Evolutionary conservation across 2,888 invertebrate species (phyloP).

Genomic region (Bombylius discolor): DNA sequence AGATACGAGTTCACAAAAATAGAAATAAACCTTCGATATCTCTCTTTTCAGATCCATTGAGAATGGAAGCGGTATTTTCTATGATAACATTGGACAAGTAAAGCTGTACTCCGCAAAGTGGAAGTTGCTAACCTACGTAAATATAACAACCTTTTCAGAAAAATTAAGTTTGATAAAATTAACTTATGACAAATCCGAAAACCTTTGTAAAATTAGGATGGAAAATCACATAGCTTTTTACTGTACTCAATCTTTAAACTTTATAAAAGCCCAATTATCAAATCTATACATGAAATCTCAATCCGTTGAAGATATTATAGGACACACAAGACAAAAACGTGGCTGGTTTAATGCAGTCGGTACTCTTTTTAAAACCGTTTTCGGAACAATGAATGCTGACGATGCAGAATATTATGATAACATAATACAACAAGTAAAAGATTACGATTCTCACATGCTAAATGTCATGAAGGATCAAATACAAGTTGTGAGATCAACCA

Average conservation of each 20-base stretch:
- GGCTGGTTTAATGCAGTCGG: conserved; percentile 6
- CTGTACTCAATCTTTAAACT: conserved; percentile 2
- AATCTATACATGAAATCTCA: not conserved
- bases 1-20: not conserved
- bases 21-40: conserved; percentile 2
- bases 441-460: conserved; percentile 10
- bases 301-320: not conserved
- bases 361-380: conserved; percentile 3
- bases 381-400: conserved; percentile 4
- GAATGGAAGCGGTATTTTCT: conserved; percentile 10
- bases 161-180: not conserved
- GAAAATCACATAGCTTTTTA: not conserved
- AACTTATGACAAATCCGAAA: not conserved
- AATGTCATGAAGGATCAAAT: conserved; percentile 15
- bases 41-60: not conserved
- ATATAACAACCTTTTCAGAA: not conserved
- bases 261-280: conserved; percentile 2
- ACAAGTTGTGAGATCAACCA: conserved; percentile 12
- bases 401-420: conserved; percentile 13
- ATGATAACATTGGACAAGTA: conserved; percentile 7
- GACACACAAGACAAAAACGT: not conserved
- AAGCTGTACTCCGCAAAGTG: conserved; percentile 5
- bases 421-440: conserved; percentile 12
- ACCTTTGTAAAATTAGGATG: not conserved
- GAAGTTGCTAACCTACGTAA: conserved; percentile 3